Base-by-base conservation (phyloP, 2,113 vertebrate species). In the Rattus rattus region DNA sequence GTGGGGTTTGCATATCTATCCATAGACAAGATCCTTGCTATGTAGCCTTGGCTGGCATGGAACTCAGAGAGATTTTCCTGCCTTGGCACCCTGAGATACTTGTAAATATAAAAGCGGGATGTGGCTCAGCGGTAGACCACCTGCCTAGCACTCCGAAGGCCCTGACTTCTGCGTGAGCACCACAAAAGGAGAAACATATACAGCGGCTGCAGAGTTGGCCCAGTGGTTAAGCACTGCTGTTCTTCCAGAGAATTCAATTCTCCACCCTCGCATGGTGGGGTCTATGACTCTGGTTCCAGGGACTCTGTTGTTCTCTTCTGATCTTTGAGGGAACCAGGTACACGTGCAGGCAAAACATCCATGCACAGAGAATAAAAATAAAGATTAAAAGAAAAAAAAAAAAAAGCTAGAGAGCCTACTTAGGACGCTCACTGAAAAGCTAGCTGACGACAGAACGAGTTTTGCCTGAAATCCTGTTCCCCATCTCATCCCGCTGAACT, bases 51-150 rank as follows among this genome's bases (percentile, higher is more conserved):
- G 69, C 69, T 70, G 33, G 12, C 33, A 17, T 70, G 69, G 30
- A 69, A 69, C 11, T 1, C 33, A 16, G 16, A 70, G 14, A 70
- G 69, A 26, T 65, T 17, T 9, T 8, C 63, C 24, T 65, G 63
- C 8, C n/a, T 85, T 90, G 85, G 73, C 91, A 93, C 91, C 61
- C 36, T 72, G 43, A 94, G 49, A 83, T 90, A 28, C 17, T 93
- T 80, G 91, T 88, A 91, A 92, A 90, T 84, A 79, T 52, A 76
- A 94, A 94, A 76, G 47, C 59, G 7, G 20, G 84, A 4, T 87
- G 63, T 52, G 22, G 63, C 65, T 36, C 47, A 54, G 65, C 16
- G 20, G 47, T 52, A 69, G 81, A 61, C 3, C 43, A 33, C 47
- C 24, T 72, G 33, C 86, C 33, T 56, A n/a, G 20, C 22, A 26